Conservation (phyloP, 2,797 vertebrate species). For the Melanotaenia nigrans region DNA sequence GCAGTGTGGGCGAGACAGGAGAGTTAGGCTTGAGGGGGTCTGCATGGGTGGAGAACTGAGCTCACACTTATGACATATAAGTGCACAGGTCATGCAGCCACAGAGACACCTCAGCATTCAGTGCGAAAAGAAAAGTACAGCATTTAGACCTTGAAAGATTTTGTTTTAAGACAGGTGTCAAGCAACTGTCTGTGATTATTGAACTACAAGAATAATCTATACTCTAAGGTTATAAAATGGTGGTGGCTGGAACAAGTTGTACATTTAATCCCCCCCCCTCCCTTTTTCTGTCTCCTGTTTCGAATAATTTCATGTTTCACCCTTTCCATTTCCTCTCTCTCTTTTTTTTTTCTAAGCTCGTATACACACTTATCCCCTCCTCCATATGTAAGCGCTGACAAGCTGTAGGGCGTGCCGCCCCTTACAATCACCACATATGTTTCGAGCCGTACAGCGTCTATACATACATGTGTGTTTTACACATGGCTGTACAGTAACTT, state of each 20-base stretch:
- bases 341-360: constrained; percentile 24
- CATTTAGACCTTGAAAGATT: background rate
- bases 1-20: constrained; percentile 12
- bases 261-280: constrained; percentile 50
- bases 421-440: constrained; percentile 37
- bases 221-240: constrained; percentile 38
- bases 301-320: constrained; percentile 59
- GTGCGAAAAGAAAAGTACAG: background rate
- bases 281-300: constrained; percentile 36
- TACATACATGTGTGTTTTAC: constrained; percentile 61
- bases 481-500: constrained; percentile 56
- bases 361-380: constrained; percentile 53
- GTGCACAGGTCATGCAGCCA: constrained; percentile 29
- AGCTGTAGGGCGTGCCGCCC: constrained; percentile 74
- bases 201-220: constrained; percentile 12
- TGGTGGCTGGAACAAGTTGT: constrained; percentile 61
- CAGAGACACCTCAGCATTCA: background rate
- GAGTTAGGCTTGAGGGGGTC: constrained; percentile 17
- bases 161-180: constrained; percentile 6
- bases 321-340: constrained; percentile 52
- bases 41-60: constrained; percentile 34
- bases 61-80: constrained; percentile 33
- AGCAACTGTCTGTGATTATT: background rate
- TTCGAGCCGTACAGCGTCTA: constrained; percentile 33
- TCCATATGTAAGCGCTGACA: constrained; percentile 64